Evolutionary conservation across 2,888 invertebrate genomes (phyloP), one percentile per base, ranked within the genome.

Genomic region (Agrochola litura): DNA sequence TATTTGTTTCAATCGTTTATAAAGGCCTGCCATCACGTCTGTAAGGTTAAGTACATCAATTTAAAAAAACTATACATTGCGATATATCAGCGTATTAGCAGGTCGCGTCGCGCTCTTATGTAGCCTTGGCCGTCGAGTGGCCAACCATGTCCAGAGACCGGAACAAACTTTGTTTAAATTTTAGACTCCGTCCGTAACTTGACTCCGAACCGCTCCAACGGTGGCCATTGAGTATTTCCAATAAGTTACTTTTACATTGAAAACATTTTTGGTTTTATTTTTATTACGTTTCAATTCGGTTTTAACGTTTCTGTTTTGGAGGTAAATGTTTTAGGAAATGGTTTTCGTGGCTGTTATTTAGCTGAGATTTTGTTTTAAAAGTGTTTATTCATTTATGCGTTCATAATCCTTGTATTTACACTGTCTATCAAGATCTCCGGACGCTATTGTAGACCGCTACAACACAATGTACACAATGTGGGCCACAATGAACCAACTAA

Each of bases 91-190:
- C 16, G 5, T 37, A 63, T 12, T 8, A 5, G 14, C 10, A 19
- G 16, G 41, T 56, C 76, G 64, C 82, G 43, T 22, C 43, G 22
- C 65, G 3, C 5, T 19, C 37, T 60, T 76, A 54, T 54, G 58
- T 60, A 60, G 14, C 19, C 25, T 58, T n/a, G 16, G 58, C 6
- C 37, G 90, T 90, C 90, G 91, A 93, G 92, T 92, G 91, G 92
- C 92, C 87, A 79, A 89, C 90, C 90, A 90, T 92, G 92, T 92
- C 90, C 90, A 83, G 89, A 90, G 89, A 90, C 90, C 92, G 91
- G 92, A 92, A 93, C 93, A 91, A 93, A 94, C 92, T 93, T 94
- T 92, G 91, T 89, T 91, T 89, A 91, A 92, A 93, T 91, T 92
- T 89, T 86, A 90, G 90, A 90, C 90, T 91, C 89, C 83, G 84